Base-by-base conservation (phyloP, 1,140 invertebrate species). In the Nephotettix cincticeps region DNA sequence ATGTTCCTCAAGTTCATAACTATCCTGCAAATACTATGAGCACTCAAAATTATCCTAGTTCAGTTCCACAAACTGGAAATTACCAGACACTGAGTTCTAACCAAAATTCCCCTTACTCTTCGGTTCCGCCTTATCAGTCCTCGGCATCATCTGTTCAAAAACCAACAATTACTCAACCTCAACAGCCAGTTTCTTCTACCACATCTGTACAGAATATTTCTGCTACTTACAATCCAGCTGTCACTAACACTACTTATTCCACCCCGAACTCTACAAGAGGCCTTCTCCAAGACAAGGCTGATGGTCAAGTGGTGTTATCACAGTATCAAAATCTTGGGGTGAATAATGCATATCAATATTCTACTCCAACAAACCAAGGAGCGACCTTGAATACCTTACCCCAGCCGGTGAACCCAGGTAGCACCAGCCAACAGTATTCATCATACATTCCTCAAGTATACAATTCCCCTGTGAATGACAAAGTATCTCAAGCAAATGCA, bases 361-460 rank as follows among this genome's bases (percentile, higher is more conserved):
- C 56, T 27, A 27, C 56, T 27, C 56, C 9, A 27, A 27, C 56
- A 11, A 36, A 36, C 32, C 32, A 36, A 36, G 32, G 32, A 36
- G 4, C 32, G 4, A 4, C 4, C 32, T n/a, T n/a, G n/a, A n/a
- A n/a, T n/a, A 14, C 32, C 4, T 36, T 36, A 14, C 4, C 32
- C 4, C 32, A 36, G 32, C 14, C 32, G 4, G 14, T 4, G 4
- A 14, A 36, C 14, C 32, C 32, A 14, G 14, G 32, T 36, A 36
- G 14, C 32, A n/a, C n/a, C n/a, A 30, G 21, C 14, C 19, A 28
- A 45, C 19, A n/a, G n/a, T 56, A 51, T 71, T 72, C 29, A 64
- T 40, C 28, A 78, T 78, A 66, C 79, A 79, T 78, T 79, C 80
- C 1, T 9, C 56, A 61, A 25, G 28, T 27, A 6, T 61, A 61